Conservation (phyloP, 2,113 vertebrate genomes). For the Xenus cinereus region DNA sequence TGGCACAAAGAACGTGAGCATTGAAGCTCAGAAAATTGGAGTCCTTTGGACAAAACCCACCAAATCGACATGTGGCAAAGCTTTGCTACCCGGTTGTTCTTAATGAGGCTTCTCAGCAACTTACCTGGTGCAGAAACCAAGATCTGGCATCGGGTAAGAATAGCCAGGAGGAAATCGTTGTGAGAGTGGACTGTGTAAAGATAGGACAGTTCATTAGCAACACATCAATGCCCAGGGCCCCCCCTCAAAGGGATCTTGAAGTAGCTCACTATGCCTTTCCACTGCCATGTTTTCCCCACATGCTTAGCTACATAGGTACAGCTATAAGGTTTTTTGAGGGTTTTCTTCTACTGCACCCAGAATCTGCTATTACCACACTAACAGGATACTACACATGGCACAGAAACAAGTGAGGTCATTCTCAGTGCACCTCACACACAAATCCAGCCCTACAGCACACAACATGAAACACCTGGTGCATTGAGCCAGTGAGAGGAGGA, state of each 20-base stretch:
- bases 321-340: background rate
- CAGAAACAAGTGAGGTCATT: background rate
- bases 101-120: background rate
- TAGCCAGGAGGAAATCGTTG: conserved; percentile 97
- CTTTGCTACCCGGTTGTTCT: fast-evolving
- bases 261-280: background rate
- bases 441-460: background rate
- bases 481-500: background rate
- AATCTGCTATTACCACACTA: background rate
- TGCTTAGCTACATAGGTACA: background rate
- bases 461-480: fast-evolving
- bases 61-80: background rate
- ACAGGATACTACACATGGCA: background rate
- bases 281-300: background rate
- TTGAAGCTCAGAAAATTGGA: background rate
- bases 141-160: conserved; percentile 96
- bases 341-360: background rate
- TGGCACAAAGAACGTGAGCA: fast-evolving
- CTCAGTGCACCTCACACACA: background rate
- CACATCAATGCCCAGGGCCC: background rate
- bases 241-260: background rate
- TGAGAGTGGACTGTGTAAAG: conserved; percentile 87
- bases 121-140: conserved; percentile 94
- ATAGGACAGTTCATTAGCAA: background rate
- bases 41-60: background rate